Evolutionary conservation across 2,797 vertebrate species (phyloP).

Genomic region (Epinephelus awoara): DNA sequence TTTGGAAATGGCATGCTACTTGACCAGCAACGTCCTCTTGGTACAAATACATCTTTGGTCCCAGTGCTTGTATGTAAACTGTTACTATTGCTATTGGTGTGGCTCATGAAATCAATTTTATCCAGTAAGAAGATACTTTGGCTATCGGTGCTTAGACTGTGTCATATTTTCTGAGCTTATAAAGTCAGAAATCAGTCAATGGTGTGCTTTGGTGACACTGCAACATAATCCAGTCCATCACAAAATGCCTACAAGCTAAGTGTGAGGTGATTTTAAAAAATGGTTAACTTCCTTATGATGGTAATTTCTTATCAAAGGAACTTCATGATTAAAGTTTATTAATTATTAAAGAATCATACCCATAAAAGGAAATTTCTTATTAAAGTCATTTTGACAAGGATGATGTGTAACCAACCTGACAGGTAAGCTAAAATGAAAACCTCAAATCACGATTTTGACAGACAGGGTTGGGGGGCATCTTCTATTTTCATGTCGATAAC

Average conservation of each 20-base stretch:
- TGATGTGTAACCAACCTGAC: conserved; percentile 23
- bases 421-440: conserved; percentile 31
- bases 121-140: not conserved
- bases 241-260: conserved; percentile 11
- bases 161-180: not conserved
- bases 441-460: conserved; percentile 34
- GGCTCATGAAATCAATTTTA: not conserved
- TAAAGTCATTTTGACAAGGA: conserved; percentile 15
- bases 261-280: not conserved
- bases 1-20: conserved; percentile 7
- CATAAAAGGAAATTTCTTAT: conserved; percentile 22
- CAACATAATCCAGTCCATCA: conserved; percentile 12
- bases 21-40: not conserved
- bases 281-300: not conserved
- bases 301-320: conserved; percentile 24
- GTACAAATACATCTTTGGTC: not conserved
- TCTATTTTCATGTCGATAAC: conserved; percentile 19
- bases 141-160: not conserved
- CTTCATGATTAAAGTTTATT: conserved; percentile 21
- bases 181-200: not conserved
- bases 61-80: not conserved
- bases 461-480: conserved; percentile 6
- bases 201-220: not conserved
- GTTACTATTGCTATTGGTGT: not conserved
- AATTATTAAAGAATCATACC: conserved; percentile 10